phyloP scores from a whole-genome alignment of 2,797 vertebrate species.

The Labroides dimidiatus region DNA sequence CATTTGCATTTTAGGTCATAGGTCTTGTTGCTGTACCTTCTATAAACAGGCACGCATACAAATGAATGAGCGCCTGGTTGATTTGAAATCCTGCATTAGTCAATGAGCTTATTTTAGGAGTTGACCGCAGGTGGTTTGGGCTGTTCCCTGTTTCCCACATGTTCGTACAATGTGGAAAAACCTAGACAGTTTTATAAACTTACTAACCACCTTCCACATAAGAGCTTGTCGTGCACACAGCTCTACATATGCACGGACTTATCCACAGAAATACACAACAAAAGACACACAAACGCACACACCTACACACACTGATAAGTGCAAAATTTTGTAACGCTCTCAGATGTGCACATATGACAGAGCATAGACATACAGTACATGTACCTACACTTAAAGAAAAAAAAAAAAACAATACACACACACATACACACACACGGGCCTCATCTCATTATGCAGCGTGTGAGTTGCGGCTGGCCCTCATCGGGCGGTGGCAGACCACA shows the following conservation, averaged over 20 bases:
- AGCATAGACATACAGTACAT: slow-evolving; percentile 39
- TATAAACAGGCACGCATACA: slow-evolving; percentile 64
- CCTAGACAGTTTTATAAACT: slow-evolving; percentile 66
- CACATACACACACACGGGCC: slow-evolving; percentile 38
- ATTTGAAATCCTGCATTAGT: slow-evolving; percentile 76
- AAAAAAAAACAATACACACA: slow-evolving; percentile 11
- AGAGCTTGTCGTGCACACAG: slow-evolving; percentile 22
- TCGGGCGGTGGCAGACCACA: slow-evolving; percentile 74
- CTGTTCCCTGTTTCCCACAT: slow-evolving; percentile 70
- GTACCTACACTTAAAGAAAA: slow-evolving; percentile 41
- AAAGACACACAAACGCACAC: neutral
- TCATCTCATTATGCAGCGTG: slow-evolving; percentile 77
- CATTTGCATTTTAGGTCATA: slow-evolving; percentile 70
- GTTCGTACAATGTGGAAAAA: slow-evolving; percentile 75
- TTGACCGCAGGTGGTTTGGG: slow-evolving; percentile 74
- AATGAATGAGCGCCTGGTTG: slow-evolving; percentile 49
- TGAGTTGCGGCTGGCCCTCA: slow-evolving; percentile 74
- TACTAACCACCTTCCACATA: slow-evolving; percentile 60
- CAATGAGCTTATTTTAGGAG: slow-evolving; percentile 78
- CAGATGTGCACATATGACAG: slow-evolving; percentile 35
- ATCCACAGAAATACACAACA: neutral
- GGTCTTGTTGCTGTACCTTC: slow-evolving; percentile 52
- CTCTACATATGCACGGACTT: slow-evolving; percentile 10
- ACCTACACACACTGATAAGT: slow-evolving; percentile 4
- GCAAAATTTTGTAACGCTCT: slow-evolving; percentile 17